Evolutionary conservation across 2,113 vertebrate genomes (phyloP).

Genomic region (Struthidea cinerea): DNA sequence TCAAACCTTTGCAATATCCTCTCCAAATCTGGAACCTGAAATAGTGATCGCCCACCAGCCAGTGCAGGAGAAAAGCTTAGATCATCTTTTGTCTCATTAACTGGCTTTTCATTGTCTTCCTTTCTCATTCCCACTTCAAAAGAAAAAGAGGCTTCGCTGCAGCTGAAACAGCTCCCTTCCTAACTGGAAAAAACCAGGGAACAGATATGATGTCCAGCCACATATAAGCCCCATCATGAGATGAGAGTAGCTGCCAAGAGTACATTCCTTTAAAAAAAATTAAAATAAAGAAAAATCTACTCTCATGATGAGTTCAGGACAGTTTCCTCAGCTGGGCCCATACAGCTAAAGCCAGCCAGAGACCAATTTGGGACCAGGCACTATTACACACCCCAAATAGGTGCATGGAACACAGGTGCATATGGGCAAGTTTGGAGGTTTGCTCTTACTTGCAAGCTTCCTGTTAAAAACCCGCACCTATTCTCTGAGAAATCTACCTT

Average conservation of each 20-base stretch:
- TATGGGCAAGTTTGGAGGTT: not conserved
- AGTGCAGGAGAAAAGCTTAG: fast-evolving
- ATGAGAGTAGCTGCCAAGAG: not conserved
- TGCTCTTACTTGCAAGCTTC: not conserved
- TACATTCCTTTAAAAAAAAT: not conserved
- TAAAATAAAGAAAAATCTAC: not conserved
- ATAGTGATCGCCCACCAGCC: fast-evolving
- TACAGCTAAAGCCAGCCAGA: not conserved
- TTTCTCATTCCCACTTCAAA: not conserved
- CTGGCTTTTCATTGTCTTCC: not conserved
- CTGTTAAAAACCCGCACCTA: not conserved
- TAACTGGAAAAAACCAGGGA: not conserved
- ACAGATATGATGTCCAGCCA: not conserved
- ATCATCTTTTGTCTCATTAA: not conserved
- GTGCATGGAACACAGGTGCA: fast-evolving
- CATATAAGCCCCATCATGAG: not conserved
- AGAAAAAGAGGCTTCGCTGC: not conserved
- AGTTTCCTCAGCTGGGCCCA: not conserved
- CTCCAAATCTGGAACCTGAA: not conserved
- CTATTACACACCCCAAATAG: fast-evolving
- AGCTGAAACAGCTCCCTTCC: not conserved
- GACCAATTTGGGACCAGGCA: not conserved
- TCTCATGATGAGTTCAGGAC: not conserved
- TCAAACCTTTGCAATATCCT: fast-evolving
- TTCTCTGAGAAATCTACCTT: not conserved